phyloP scores from a whole-genome alignment of 2,113 vertebrate genomes.

The Axis porcinus region DNA sequence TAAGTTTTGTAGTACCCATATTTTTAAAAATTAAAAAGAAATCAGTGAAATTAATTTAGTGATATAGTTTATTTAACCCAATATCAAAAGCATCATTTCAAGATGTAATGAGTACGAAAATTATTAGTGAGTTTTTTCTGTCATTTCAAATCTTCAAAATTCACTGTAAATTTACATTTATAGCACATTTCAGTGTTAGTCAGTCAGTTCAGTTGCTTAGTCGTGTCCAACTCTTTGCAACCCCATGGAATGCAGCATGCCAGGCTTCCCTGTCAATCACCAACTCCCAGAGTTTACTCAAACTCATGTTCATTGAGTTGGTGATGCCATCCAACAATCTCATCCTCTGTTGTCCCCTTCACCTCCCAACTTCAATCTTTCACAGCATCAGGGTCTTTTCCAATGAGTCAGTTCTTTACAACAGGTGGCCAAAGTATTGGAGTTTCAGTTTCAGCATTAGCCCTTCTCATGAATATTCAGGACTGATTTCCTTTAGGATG shows the following conservation, averaged over 20 bases:
- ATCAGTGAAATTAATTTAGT: background rate
- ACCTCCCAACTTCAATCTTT: background rate
- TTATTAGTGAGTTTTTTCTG: background rate
- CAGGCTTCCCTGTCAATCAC: background rate
- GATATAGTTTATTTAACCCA: background rate
- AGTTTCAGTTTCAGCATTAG: background rate
- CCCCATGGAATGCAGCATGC: background rate
- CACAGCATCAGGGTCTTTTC: background rate
- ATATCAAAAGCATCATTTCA: background rate
- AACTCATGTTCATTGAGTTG: background rate
- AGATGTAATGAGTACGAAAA: background rate
- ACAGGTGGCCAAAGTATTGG: background rate
- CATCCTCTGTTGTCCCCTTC: background rate
- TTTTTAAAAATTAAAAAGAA: background rate
- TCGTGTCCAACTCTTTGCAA: rapidly evolving
- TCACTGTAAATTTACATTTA: background rate
- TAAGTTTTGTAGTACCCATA: background rate
- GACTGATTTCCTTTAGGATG: background rate
- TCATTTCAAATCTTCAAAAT: background rate
- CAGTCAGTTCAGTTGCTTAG: background rate
- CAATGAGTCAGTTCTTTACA: background rate
- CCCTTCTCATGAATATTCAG: background rate
- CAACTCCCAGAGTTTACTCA: background rate
- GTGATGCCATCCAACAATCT: background rate
- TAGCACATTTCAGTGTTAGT: background rate